These are phyloP conservation scores for Halesus radiatus DNA, from an alignment of 1,140 invertebrate species.

Conservation along the genomic window DNA sequence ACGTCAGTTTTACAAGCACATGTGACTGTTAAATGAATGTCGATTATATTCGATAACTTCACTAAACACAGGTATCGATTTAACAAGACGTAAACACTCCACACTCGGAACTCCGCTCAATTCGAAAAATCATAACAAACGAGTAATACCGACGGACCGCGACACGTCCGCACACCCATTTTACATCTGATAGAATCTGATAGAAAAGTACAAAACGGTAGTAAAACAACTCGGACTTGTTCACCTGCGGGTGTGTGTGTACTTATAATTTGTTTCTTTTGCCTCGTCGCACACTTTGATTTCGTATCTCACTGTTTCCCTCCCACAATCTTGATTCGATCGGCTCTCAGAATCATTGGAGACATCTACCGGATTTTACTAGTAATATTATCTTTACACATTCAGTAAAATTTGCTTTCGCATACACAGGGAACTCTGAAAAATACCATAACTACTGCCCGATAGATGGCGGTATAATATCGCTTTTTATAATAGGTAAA, in stretches of 20 bases:
- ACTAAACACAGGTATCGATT: constrained; percentile 46
- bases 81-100: constrained; percentile 46
- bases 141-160: constrained; percentile 55
- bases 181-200: constrained; percentile 71
- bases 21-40: constrained; percentile 53
- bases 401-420: too few species aligned
- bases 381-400: background rate
- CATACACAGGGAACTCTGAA: background rate
- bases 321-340: constrained; percentile 50
- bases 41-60: constrained; percentile 42
- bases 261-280: constrained; percentile 39
- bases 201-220: constrained; percentile 64
- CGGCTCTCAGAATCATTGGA: background rate
- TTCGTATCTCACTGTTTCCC: constrained; percentile 58
- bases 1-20: constrained; percentile 63
- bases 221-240: constrained; percentile 71
- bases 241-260: constrained; percentile 62
- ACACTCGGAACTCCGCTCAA: constrained; percentile 39
- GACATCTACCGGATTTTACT: constrained; percentile 42
- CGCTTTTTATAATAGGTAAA: too few species aligned
- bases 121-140: constrained; percentile 45
- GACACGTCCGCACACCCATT: constrained; percentile 69
- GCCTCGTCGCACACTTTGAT: constrained; percentile 15
- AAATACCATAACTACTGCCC: background rate
- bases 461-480: background rate